phyloP scores from a whole-genome alignment of 2,113 vertebrate species.

The Lasiurus cinereus region DNA sequence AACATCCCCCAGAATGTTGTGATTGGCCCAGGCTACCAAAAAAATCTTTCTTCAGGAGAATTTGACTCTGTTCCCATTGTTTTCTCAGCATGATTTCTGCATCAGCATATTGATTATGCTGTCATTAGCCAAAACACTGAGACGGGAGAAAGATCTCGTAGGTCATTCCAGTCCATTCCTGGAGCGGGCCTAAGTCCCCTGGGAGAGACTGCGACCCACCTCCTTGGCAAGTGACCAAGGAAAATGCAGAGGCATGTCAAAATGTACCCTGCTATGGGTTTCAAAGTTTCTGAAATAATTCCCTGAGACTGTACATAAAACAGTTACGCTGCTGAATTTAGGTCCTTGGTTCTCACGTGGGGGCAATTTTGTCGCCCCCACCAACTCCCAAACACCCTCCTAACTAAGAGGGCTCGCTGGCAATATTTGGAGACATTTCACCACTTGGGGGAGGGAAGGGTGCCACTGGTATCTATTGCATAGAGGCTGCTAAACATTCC shows the following conservation, averaged over 20 bases:
- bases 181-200: neutral
- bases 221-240: constrained; percentile 16
- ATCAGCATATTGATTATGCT: constrained; percentile 46
- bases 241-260: neutral
- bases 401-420: neutral
- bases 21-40: constrained; percentile 1
- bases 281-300: constrained; percentile 45
- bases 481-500: no score
- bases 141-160: constrained; percentile 55
- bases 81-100: constrained; percentile 58
- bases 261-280: neutral
- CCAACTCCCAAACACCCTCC: no score
- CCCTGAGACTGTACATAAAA: neutral
- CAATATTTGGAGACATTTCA: neutral
- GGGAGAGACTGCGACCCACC: neutral
- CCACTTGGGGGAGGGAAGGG: neutral
- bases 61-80: constrained; percentile 28
- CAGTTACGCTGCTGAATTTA: neutral
- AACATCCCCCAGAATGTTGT: neutral
- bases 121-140: constrained; percentile 59
- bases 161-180: constrained; percentile 35
- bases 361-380: neutral
- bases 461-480: accelerated
- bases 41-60: constrained; percentile 25
- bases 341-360: neutral